Evolutionary conservation across 2,113 vertebrate genomes (phyloP).

Genomic region (Elachura formosa): DNA sequence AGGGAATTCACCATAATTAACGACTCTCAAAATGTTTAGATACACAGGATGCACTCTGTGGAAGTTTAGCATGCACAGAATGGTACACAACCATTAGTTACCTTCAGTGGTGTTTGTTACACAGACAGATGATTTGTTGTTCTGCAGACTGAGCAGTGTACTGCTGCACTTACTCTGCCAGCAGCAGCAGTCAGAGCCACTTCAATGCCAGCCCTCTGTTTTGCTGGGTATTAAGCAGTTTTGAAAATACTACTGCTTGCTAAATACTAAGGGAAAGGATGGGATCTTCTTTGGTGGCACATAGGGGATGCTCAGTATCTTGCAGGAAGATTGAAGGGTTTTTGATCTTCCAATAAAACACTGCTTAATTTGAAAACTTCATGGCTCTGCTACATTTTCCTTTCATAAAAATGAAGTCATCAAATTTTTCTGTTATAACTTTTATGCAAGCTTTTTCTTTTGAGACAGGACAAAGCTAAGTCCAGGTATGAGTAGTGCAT

Average conservation of each 20-base stretch:
- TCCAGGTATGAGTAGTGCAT: not conserved
- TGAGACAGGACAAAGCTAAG: not conserved
- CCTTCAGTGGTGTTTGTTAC: not conserved
- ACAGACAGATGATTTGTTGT: not conserved
- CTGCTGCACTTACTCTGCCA: not conserved
- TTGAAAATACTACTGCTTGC: not conserved
- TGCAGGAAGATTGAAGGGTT: not conserved
- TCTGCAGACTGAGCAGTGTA: not conserved
- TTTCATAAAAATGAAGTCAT: not conserved
- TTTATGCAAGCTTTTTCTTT: not conserved
- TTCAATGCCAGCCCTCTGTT: not conserved
- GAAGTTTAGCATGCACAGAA: not conserved
- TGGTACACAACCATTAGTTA: not conserved
- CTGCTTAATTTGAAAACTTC: not conserved
- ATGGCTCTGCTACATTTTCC: not conserved
- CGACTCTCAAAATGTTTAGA: not conserved
- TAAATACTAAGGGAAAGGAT: not conserved
- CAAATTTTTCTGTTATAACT: not conserved
- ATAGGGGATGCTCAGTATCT: not conserved
- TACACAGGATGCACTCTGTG: accelerated
- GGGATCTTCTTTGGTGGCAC: not conserved
- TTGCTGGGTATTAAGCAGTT: not conserved
- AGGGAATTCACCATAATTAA: not conserved
- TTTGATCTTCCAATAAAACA: not conserved
- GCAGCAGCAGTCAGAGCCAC: not conserved